Percentiles rank a stretch among this genome's conserved stretches.
Evolutionary conservation across 2,888 invertebrate species (phyloP).

Genomic region (Aphrophora alni): DNA sequence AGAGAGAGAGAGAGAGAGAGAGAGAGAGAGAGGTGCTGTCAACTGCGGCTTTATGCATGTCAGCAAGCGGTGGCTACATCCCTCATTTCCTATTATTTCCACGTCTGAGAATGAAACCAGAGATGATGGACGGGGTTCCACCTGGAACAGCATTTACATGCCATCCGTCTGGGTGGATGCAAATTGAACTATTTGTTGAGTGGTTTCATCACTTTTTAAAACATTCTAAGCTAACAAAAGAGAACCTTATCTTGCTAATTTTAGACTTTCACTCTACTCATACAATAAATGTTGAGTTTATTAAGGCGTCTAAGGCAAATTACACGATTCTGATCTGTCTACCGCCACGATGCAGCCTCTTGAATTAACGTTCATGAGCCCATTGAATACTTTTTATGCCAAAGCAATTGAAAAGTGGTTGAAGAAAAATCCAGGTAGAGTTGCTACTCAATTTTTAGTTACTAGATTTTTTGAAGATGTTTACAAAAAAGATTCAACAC

Average conservation of each 20-base stretch:
- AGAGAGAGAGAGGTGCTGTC: too few relatives aligned
- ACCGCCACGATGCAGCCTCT: neutral
- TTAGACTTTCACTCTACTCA: neutral
- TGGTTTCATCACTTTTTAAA: conserved; percentile 12
- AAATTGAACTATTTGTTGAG: neutral
- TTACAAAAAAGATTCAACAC: too few relatives aligned
- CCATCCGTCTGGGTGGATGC: neutral
- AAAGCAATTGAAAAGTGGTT: conserved; percentile 46
- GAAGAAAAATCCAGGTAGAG: conserved; percentile 47
- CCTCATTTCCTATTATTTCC: too few relatives aligned
- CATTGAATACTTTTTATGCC: conserved; percentile 43
- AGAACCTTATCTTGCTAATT: neutral
- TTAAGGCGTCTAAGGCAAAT: neutral
- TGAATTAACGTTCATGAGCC: neutral
- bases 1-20: too few relatives aligned
- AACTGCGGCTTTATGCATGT: too few relatives aligned
- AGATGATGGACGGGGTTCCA: too few relatives aligned
- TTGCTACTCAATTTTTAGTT: conserved; percentile 15
- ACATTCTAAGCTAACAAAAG: neutral
- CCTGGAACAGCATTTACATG: neutral
- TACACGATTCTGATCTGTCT: neutral
- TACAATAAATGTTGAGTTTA: neutral
- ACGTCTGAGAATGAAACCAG: too few relatives aligned
- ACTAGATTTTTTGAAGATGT: too few relatives aligned
- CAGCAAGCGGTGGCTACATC: too few relatives aligned